These are phyloP conservation scores for Pluvianellus socialis DNA, from an alignment of 2,113 vertebrate genomes.

Conservation along the genomic window DNA sequence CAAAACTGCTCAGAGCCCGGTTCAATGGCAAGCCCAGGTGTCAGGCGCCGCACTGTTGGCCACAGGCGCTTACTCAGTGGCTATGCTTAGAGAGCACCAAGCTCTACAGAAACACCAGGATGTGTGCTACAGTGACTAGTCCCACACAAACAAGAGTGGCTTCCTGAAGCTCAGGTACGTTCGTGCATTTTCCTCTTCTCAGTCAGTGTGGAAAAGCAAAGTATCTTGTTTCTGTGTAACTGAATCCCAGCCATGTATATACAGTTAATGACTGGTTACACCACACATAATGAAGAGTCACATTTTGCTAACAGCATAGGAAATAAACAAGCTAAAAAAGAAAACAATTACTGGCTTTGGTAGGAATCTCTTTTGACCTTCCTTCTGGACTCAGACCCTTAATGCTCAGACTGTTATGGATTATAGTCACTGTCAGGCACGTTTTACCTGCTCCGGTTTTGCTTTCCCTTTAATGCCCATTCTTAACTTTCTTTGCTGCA, in stretches of 20 bases:
- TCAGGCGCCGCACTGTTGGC: fast-evolving
- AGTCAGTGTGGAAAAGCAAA: not conserved
- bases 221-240: constrained; percentile 51
- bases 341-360: constrained; percentile 45
- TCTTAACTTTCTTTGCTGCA: not conserved
- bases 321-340: constrained; percentile 60
- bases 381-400: not conserved
- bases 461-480: not conserved
- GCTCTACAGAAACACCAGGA: not conserved
- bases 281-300: constrained; percentile 50
- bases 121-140: not conserved
- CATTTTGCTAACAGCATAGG: constrained; percentile 50
- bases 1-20: not conserved
- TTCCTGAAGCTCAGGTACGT: not conserved
- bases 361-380: constrained; percentile 14
- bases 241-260: constrained; percentile 34
- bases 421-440: not conserved
- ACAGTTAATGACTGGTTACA: constrained; percentile 54
- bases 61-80: not conserved
- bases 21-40: not conserved
- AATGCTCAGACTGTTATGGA: not conserved
- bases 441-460: not conserved
- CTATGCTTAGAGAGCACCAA: not conserved
- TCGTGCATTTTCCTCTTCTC: not conserved
- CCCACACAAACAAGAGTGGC: not conserved